Base-by-base conservation (phyloP, 2,113 vertebrate species). In the Dasypus novemcinctus region DNA sequence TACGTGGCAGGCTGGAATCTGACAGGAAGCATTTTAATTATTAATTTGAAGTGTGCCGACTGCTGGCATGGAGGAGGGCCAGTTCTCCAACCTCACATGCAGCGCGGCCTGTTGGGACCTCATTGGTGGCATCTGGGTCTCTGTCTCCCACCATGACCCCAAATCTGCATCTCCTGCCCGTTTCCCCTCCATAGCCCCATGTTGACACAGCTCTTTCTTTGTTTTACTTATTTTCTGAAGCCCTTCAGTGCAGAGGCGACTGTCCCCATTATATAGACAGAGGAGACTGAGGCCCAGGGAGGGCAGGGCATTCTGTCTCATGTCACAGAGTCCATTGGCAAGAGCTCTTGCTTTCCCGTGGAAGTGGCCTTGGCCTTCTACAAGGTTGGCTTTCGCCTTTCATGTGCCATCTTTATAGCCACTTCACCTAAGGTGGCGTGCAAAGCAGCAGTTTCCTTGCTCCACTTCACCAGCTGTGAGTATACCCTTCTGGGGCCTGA, bases 1-100 rank as follows among this genome's bases (percentile, higher is more conserved):
- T 86, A 88, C 0, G 54, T 92, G 79, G 89, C 89, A 41, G 0
- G 3, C 90, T 3, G 27, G 89, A 2, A 61, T 81, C 57, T 97
- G 90, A 98, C 81, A 92, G 92, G 96, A 95, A 95, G 57, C 0
- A 0, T 96, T 98, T 98, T 96, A 97, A 98, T 98, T 97, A 98
- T 98, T 98, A 97, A 98, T 97, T 95, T 97, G 97, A 97, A 98
- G 97, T 80, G 4, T 97, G 97, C 98, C 92, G 93, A 98, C 96
- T 88, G 59, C 82, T 46, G 49, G 90, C 86, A 69, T 86, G 96
- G 96, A 91, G 9, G 92, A 72, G 91, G 95, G 63, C 95, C 33
- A 2, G 71, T 84, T 88, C 81, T 84, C 89, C 71, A 46, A 95
- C 92, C 93, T 96, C 95, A 25, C 0, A 20, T 95, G 92, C 75